phyloP scores from a whole-genome alignment of 2,888 invertebrate genomes.

The Drosophila mulleri region DNA sequence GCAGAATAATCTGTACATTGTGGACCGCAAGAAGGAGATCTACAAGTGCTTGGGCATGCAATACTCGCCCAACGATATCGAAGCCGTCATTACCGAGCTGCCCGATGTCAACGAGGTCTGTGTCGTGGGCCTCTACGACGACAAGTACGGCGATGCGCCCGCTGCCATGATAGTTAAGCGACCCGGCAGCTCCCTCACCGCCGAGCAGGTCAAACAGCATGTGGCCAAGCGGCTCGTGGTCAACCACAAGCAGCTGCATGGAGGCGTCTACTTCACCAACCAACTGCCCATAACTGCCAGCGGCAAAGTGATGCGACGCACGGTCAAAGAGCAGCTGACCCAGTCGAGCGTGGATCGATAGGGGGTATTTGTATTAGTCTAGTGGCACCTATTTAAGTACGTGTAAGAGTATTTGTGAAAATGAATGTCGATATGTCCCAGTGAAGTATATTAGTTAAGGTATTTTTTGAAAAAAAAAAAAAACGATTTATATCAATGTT shows the following conservation, averaged over 20 bases:
- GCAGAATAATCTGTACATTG: slow-evolving; percentile 62
- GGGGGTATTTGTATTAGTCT: slow-evolving; percentile 7
- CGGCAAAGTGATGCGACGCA: slow-evolving; percentile 55
- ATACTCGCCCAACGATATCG: slow-evolving; percentile 69
- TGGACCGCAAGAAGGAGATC: slow-evolving; percentile 78
- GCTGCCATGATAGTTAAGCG: slow-evolving; percentile 68
- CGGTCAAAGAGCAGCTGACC: slow-evolving; percentile 31
- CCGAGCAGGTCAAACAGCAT: slow-evolving; percentile 42
- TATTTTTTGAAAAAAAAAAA: neutral
- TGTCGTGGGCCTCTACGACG: slow-evolving; percentile 71
- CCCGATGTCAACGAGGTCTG: slow-evolving; percentile 68
- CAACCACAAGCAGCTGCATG: slow-evolving; percentile 63
- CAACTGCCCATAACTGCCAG: slow-evolving; percentile 63
- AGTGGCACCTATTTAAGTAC: neutral
- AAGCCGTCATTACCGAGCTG: slow-evolving; percentile 58
- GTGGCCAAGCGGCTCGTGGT: slow-evolving; percentile 30
- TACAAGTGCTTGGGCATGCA: slow-evolving; percentile 67
- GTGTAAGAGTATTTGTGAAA: neutral
- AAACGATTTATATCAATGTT: too few relatives aligned
- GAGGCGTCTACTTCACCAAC: slow-evolving; percentile 67
- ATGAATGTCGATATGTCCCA: neutral
- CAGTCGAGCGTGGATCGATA: slow-evolving; percentile 6
- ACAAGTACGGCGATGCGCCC: slow-evolving; percentile 61
- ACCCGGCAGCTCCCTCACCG: slow-evolving; percentile 36
- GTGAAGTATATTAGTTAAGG: neutral